These are phyloP conservation scores for Leptura quadrifasciata DNA, from an alignment of 2,888 invertebrate species.

Conservation along the genomic window DNA sequence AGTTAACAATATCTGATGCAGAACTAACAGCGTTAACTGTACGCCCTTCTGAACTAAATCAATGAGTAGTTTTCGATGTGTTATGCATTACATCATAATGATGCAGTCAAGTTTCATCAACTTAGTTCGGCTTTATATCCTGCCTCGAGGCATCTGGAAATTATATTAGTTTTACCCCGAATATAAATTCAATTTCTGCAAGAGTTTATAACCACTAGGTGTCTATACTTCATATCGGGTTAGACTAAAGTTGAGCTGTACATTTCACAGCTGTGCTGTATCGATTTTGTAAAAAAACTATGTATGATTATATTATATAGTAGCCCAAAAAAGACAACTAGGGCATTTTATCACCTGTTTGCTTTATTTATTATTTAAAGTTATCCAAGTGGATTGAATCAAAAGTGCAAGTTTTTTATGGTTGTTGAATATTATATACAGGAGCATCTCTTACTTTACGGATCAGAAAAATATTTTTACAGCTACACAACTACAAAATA, in stretches of 20 bases:
- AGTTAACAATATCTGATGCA: constrained; percentile 45
- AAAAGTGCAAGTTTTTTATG: too few species aligned
- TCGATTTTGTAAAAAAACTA: constrained; percentile 26
- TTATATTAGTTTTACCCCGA: constrained; percentile 54
- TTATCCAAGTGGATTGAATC: too few species aligned
- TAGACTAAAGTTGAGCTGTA: constrained; percentile 31
- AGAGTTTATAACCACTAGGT: constrained; percentile 49
- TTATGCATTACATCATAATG: constrained; percentile 55
- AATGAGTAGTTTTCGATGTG: constrained; percentile 51
- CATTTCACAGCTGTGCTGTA: constrained; percentile 23
- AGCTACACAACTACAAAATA: too few species aligned
- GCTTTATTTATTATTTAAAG: too few species aligned
- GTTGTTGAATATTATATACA: too few species aligned
- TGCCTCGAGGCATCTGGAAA: constrained; percentile 52
- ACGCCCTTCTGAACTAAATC: constrained; percentile 49
- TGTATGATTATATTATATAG: neutral
- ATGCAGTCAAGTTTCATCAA: constrained; percentile 58
- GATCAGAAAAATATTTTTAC: too few species aligned
- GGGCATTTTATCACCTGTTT: too few species aligned
- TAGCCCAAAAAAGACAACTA: neutral
- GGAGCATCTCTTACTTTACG: too few species aligned
- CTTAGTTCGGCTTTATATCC: constrained; percentile 52
- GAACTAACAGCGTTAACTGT: constrained; percentile 47
- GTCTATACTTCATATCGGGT: constrained; percentile 45
- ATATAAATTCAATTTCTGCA: constrained; percentile 53